phyloP scores from a whole-genome alignment of 2,113 vertebrate species.

The Athene cunicularia region DNA sequence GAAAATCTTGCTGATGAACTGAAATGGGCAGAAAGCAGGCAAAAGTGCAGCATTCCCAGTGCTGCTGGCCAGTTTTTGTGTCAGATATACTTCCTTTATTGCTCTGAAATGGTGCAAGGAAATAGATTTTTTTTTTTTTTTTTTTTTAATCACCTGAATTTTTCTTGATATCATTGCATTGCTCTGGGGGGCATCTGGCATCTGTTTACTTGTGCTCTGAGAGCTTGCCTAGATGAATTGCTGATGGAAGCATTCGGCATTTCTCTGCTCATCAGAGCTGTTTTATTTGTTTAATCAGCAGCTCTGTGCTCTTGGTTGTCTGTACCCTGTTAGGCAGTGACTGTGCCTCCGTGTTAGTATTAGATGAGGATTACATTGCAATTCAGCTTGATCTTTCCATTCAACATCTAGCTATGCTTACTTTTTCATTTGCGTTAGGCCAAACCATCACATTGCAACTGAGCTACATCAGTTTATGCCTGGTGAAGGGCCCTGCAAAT shows the following conservation, averaged over 20 bases:
- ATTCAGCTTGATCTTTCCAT: constrained; percentile 32
- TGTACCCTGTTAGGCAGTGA: neutral
- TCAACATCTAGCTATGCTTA: neutral
- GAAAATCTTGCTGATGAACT: constrained; percentile 27
- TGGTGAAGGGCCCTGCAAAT: neutral
- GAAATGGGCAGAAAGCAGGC: neutral
- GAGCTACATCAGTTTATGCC: neutral
- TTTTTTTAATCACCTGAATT: neutral
- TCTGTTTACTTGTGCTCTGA: neutral
- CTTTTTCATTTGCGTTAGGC: neutral
- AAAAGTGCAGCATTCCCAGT: neutral
- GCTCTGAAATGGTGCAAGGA: neutral
- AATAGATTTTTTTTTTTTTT: neutral
- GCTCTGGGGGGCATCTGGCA: neutral
- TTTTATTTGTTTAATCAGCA: constrained; percentile 50
- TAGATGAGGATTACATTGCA: constrained; percentile 16
- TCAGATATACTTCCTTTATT: neutral
- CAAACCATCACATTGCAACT: neutral
- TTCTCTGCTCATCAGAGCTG: constrained; percentile 18
- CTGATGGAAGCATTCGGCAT: constrained; percentile 36
- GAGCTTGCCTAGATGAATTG: neutral
- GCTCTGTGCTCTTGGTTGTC: neutral
- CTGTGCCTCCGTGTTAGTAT: neutral
- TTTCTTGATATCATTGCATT: neutral
- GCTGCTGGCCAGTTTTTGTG: neutral